Conservation (phyloP, 1,140 invertebrate genomes). For the Drosophila fuyamai region DNA sequence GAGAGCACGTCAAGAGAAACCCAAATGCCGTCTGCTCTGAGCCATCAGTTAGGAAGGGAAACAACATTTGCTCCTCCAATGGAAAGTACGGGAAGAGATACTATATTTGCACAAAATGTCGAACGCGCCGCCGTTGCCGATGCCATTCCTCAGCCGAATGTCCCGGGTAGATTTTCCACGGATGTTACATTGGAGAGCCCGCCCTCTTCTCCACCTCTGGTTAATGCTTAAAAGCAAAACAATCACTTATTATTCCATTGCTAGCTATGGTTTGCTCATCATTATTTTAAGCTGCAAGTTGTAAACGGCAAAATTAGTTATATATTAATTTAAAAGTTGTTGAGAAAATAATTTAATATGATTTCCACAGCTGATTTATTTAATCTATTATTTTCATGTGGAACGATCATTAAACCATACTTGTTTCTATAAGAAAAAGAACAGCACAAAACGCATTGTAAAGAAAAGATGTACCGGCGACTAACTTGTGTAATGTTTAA, state of each 20-base stretch:
- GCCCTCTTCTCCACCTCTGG: constrained; percentile 2
- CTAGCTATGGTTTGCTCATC: neutral
- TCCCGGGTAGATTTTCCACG: neutral
- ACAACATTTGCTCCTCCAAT: constrained; percentile 57
- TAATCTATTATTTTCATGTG: no score
- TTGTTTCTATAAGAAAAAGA: no score
- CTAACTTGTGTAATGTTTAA: neutral
- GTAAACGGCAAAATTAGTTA: neutral
- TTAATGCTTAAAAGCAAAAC: constrained; percentile 6
- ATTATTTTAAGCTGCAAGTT: neutral
- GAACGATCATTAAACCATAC: no score
- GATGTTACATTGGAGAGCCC: constrained; percentile 5
- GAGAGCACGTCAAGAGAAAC: constrained; percentile 30
- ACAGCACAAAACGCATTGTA: no score
- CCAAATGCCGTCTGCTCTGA: neutral
- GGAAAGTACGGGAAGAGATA: constrained; percentile 56
- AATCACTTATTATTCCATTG: constrained; percentile 8
- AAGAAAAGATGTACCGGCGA: no score
- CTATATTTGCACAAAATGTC: constrained; percentile 40
- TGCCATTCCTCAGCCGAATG: neutral
- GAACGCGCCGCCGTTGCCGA: constrained; percentile 34
- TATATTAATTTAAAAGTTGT: neutral
- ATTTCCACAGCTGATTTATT: no score
- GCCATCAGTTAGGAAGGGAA: constrained; percentile 11
- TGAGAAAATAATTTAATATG: neutral